Evolutionary conservation across 2,113 vertebrate genomes (phyloP).

Genomic region (Mungos mungo): DNA sequence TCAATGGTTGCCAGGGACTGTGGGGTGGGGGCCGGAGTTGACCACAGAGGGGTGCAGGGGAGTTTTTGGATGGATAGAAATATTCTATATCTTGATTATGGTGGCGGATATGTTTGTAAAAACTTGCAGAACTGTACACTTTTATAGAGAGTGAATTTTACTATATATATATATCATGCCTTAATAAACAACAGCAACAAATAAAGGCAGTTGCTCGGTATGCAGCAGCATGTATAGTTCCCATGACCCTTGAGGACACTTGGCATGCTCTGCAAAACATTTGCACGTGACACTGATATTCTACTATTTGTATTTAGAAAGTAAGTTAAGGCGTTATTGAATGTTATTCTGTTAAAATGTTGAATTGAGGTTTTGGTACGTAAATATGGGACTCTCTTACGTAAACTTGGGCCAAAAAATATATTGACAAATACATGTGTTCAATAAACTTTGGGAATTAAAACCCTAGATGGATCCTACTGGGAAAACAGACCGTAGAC

Average conservation of each 20-base stretch:
- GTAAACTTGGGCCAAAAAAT: slow-evolving; percentile 65
- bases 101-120: not conserved
- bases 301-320: slow-evolving; percentile 12
- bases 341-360: slow-evolving; percentile 56
- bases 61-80: not conserved
- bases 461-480: slow-evolving; percentile 45
- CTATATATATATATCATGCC: not conserved
- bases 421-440: slow-evolving; percentile 51
- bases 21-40: rapidly evolving
- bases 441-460: slow-evolving; percentile 49
- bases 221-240: not conserved
- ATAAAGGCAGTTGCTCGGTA: not conserved
- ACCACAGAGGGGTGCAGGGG: not conserved
- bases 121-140: not conserved
- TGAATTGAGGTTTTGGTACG: slow-evolving; percentile 36
- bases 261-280: not conserved
- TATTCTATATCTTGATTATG: not conserved
- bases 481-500: slow-evolving; percentile 13
- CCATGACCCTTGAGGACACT: not conserved
- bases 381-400: slow-evolving; percentile 51
- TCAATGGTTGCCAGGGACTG: not conserved
- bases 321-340: slow-evolving; percentile 19
- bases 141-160: not conserved
- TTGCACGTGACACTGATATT: not conserved
- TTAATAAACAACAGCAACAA: not conserved